Conservation (phyloP, 2,113 vertebrate genomes). For the Struthidea cinerea region DNA sequence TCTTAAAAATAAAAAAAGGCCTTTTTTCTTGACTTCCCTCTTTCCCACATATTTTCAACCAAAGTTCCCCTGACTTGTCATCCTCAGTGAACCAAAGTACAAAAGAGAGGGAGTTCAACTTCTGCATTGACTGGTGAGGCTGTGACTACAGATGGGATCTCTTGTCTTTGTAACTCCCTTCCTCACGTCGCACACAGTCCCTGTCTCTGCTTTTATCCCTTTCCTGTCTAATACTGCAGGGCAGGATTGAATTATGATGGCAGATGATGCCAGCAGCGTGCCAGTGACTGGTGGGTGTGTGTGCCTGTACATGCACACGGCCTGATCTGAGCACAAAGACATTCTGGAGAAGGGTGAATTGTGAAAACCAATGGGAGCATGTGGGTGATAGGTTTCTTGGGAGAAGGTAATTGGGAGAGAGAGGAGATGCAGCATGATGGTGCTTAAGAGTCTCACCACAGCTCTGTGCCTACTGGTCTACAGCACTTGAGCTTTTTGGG, state of each 20-base stretch:
- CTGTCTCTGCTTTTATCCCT: slow-evolving; percentile 31
- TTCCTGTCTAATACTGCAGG: background rate
- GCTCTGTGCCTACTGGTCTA: background rate
- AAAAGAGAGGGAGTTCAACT: slow-evolving; percentile 32
- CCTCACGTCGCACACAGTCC: background rate
- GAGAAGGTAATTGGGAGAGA: background rate
- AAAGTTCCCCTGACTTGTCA: slow-evolving; percentile 31
- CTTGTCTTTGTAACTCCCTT: background rate
- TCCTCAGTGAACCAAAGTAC: slow-evolving; percentile 49
- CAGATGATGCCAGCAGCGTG: slow-evolving; percentile 19
- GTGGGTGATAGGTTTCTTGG: background rate
- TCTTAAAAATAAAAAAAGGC: slow-evolving; percentile 68
- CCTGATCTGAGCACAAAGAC: background rate
- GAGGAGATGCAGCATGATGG: background rate
- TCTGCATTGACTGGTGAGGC: slow-evolving; percentile 1
- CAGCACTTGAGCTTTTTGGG: background rate
- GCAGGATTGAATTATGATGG: background rate
- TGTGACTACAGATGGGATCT: slow-evolving; percentile 16
- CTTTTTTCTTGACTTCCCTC: slow-evolving; percentile 1
- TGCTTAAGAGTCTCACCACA: background rate
- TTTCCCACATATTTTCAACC: slow-evolving; percentile 12
- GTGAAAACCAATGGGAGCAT: background rate
- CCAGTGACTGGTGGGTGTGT: background rate
- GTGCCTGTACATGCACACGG: background rate
- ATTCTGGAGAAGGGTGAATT: background rate